Percentiles rank a stretch among this genome's conserved stretches.
phyloP scores from a whole-genome alignment of 1,140 invertebrate genomes.

The Sesamia nonagrioides region DNA sequence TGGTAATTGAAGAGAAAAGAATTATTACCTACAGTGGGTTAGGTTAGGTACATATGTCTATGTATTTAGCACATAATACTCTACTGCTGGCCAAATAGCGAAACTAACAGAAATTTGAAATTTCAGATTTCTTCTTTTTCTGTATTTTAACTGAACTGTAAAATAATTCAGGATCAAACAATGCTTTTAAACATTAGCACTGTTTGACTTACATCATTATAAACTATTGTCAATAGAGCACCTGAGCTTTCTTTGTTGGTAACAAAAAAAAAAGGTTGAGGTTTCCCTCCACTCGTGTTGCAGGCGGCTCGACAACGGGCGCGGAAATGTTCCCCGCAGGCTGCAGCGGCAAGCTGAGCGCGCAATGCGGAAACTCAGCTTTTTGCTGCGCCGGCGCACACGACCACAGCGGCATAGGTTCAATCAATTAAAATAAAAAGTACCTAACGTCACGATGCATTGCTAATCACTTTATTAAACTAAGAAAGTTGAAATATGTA shows the following conservation, averaged over 20 bases:
- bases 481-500: background rate
- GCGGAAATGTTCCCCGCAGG: conserved; percentile 60
- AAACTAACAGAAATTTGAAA: too few species aligned
- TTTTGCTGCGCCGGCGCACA: conserved; percentile 52
- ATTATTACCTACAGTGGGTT: too few species aligned
- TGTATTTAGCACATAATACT: too few species aligned
- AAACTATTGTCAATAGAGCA: too few species aligned
- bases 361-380: conserved; percentile 67
- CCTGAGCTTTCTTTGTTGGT: background rate
- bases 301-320: conserved; percentile 49
- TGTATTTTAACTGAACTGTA: too few species aligned
- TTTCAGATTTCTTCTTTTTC: too few species aligned
- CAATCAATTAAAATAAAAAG: conserved; percentile 38
- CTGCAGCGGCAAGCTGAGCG: conserved; percentile 48
- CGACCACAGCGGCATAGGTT: background rate
- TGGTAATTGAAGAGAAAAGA: too few species aligned
- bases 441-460: background rate
- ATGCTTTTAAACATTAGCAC: too few species aligned
- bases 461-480: conserved; percentile 4
- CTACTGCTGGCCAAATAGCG: too few species aligned
- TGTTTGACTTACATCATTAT: too few species aligned
- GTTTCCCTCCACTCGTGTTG: conserved; percentile 54
- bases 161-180: too few species aligned
- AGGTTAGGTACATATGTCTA: too few species aligned
- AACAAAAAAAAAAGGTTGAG: conserved; percentile 50